Evolutionary conservation across 2,888 invertebrate species (phyloP).

Genomic region (Scrobipalpa atriplicella): DNA sequence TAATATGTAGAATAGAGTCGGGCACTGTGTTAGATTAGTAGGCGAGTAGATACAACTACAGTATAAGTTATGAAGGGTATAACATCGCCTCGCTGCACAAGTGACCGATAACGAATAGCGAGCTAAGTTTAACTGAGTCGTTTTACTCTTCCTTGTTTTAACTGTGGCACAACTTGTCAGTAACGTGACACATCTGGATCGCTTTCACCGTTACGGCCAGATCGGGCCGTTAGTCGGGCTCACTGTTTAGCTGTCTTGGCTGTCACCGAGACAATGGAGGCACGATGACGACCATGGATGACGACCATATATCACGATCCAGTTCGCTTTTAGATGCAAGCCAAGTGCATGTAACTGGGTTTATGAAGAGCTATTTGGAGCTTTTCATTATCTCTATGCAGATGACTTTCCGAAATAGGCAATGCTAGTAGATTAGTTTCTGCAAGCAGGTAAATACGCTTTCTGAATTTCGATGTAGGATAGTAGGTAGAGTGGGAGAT

Average conservation of each 20-base stretch:
- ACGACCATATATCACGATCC: neutral
- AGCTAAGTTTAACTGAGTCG: no score
- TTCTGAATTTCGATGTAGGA: no score
- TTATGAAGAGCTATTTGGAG: neutral
- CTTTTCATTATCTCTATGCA: neutral
- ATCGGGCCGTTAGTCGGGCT: constrained; percentile 27
- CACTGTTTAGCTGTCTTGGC: neutral
- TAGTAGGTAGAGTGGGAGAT: no score
- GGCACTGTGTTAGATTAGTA: constrained; percentile 27
- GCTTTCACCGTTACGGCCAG: constrained; percentile 27
- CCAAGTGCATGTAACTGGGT: neutral
- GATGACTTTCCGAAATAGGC: no score
- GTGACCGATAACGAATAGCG: no score
- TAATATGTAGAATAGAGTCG: neutral
- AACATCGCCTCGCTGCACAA: no score
- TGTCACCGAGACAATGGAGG: neutral
- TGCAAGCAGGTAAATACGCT: no score
- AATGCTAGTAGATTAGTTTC: no score
- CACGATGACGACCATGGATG: neutral
- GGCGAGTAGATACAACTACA: constrained; percentile 2
- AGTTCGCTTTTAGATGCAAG: neutral
- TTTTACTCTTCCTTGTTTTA: no score
- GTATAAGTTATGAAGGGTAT: no score
- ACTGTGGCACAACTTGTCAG: neutral
- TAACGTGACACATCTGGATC: constrained; percentile 28